A percentile compares a stretch with the other conserved stretches of the same genome.
Conservation (phyloP, 2,113 vertebrate species). For the Petrocephalus microphthalmus region DNA sequence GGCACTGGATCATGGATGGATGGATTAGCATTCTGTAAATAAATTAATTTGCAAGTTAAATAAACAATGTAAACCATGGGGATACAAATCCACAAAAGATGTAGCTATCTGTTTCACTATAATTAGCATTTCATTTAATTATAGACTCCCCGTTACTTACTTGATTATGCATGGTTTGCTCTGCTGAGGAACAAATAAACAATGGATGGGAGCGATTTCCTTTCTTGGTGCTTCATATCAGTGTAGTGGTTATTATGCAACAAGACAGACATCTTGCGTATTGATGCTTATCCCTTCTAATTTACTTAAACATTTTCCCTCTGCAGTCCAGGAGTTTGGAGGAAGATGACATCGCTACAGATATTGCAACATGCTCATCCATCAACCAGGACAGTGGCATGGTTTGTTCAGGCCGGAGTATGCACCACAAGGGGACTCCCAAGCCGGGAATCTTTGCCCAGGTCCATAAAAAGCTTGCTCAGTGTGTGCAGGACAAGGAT, state of each 20-base stretch:
- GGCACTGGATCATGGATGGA: neutral
- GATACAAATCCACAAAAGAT: neutral
- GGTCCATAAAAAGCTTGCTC: slow-evolving; percentile 58
- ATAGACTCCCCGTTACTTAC: slow-evolving; percentile 3
- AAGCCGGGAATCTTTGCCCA: slow-evolving; percentile 68
- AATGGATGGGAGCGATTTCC: neutral
- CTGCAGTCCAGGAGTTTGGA: slow-evolving; percentile 59
- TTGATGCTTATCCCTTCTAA: neutral
- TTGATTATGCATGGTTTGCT: neutral
- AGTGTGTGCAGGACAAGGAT: slow-evolving; percentile 36
- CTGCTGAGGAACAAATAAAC: neutral
- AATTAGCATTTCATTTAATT: slow-evolving; percentile 6
- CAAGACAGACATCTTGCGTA: neutral
- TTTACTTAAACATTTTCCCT: neutral
- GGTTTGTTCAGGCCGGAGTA: slow-evolving; percentile 68
- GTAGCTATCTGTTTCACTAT: neutral
- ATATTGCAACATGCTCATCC: slow-evolving; percentile 83
- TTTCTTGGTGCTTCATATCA: neutral
- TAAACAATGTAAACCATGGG: neutral
- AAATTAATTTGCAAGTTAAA: slow-evolving; percentile 2
- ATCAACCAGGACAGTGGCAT: slow-evolving; percentile 83
- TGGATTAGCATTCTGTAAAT: slow-evolving; percentile 6
- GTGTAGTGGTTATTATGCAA: neutral
- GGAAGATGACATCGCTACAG: slow-evolving; percentile 77
- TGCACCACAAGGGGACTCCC: slow-evolving; percentile 73